Conservation (phyloP, 2,888 invertebrate genomes). For the Andrena fulva region DNA sequence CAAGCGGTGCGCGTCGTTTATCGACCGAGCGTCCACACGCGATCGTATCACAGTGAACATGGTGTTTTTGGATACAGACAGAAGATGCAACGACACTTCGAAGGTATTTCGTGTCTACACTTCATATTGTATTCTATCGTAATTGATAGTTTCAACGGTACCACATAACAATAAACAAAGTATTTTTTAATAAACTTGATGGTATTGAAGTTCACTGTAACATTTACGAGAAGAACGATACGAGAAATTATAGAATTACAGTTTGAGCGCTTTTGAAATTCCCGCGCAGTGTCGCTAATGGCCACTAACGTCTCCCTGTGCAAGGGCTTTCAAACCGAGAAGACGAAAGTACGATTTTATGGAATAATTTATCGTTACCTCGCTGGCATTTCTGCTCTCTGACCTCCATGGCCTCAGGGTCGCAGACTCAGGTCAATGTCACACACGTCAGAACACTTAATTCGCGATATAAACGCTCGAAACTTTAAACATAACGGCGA, state of each 20-base stretch:
- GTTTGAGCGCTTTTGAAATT: background rate
- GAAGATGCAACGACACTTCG: slow-evolving; percentile 74
- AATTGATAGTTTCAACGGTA: background rate
- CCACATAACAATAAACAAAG: background rate
- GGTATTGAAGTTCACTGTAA: background rate
- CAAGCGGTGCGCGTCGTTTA: background rate
- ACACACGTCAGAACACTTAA: background rate
- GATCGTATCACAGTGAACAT: slow-evolving; percentile 86
- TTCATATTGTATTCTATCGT: background rate
- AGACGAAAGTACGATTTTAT: background rate
- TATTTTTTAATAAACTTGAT: background rate
- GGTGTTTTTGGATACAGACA: slow-evolving; percentile 88
- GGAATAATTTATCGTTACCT: slow-evolving; percentile 29
- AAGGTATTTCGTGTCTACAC: slow-evolving; percentile 70
- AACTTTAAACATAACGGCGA: background rate
- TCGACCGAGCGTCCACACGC: slow-evolving; percentile 78
- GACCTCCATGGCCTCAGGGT: background rate
- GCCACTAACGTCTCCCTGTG: background rate
- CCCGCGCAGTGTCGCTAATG: background rate
- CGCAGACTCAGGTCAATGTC: background rate
- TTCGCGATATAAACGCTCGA: background rate
- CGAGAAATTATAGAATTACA: background rate
- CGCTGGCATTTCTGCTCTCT: no score
- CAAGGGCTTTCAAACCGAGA: background rate
- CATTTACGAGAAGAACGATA: background rate